Percentiles rank a stretch among this genome's conserved stretches.
These are phyloP conservation scores for Sebastiscus albofasciatus DNA, from an alignment of 2,797 vertebrate genomes.

Conservation along the genomic window DNA sequence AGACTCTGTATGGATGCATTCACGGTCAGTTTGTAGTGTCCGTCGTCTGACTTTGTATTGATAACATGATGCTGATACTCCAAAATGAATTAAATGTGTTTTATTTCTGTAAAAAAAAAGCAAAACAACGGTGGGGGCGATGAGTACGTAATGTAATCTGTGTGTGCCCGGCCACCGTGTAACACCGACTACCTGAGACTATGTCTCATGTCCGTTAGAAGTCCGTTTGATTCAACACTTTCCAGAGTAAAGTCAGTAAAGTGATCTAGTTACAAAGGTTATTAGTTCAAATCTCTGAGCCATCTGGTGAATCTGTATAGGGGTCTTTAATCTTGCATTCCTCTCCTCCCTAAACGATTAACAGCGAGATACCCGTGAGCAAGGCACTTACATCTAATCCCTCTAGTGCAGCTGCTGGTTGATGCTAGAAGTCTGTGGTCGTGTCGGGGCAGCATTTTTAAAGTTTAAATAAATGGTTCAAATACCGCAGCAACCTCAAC, in stretches of 20 bases:
- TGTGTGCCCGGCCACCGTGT: too few relatives aligned
- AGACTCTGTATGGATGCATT: too few relatives aligned
- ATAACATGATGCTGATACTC: too few relatives aligned
- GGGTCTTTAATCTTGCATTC: not conserved
- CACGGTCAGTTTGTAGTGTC: too few relatives aligned
- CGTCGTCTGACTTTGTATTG: too few relatives aligned
- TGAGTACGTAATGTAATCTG: too few relatives aligned
- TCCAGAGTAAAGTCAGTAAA: not conserved
- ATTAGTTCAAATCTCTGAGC: not conserved
- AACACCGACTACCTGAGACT: too few relatives aligned
- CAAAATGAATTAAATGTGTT: too few relatives aligned
- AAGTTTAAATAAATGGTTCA: conserved; percentile 22
- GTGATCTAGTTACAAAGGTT: not conserved
- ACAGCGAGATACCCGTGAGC: conserved; percentile 10
- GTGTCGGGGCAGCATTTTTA: conserved; percentile 13
- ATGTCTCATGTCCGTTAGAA: not conserved
- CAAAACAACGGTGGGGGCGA: too few relatives aligned
- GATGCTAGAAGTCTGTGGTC: not conserved
- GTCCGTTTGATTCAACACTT: not conserved
- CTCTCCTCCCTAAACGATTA: not conserved
- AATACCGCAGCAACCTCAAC: conserved; percentile 3
- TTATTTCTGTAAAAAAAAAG: too few relatives aligned
- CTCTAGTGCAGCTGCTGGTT: conserved; percentile 11
- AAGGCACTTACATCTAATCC: conserved; percentile 28
- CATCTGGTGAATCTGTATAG: not conserved